phyloP scores from a whole-genome alignment of 2,113 vertebrate species.

The Microcebus griseorufus region DNA sequence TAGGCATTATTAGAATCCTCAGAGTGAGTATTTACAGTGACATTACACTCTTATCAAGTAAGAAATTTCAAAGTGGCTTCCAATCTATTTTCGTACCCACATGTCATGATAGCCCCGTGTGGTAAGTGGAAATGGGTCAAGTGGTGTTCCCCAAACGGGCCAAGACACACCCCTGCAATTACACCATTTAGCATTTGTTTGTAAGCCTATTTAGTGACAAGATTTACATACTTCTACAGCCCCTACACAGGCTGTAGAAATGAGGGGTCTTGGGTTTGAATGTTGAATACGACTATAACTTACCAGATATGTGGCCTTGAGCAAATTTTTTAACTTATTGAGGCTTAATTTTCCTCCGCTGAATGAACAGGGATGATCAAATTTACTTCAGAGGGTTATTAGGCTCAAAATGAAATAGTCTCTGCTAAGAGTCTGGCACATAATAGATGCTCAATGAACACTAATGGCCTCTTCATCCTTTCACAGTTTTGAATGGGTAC shows the following conservation, averaged over 20 bases:
- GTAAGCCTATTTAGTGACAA: background rate
- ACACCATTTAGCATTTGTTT: background rate
- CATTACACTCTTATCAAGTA: background rate
- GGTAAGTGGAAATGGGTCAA: background rate
- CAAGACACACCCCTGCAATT: background rate
- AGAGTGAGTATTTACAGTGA: background rate
- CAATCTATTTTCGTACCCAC: background rate
- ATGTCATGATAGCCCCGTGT: background rate
- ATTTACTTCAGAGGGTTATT: background rate
- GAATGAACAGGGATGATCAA: background rate
- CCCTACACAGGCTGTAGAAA: background rate
- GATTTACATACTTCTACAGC: background rate
- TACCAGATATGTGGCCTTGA: background rate
- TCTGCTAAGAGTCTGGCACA: background rate
- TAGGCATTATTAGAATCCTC: background rate
- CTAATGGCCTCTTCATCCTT: background rate
- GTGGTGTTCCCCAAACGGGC: background rate
- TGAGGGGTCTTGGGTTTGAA: background rate
- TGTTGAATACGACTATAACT: background rate
- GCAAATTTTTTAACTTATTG: background rate
- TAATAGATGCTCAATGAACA: background rate
- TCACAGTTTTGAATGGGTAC: background rate
- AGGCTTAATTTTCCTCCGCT: background rate
- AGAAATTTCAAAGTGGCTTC: background rate
- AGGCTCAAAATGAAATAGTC: background rate